phyloP scores from a whole-genome alignment of 2,113 vertebrate species.

The Corythornis madagascariensis region DNA sequence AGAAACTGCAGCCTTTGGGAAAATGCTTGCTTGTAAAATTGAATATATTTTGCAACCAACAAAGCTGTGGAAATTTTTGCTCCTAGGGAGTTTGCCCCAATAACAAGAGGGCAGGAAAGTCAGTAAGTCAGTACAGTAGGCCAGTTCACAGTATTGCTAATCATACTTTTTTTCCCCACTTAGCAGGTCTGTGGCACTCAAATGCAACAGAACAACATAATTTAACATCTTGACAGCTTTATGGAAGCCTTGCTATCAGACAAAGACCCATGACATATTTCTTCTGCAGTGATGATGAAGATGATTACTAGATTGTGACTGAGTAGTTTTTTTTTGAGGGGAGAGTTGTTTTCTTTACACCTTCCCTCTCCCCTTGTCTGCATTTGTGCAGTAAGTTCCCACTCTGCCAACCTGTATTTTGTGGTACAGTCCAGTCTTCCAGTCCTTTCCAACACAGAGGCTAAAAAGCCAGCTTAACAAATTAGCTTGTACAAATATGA shows the following conservation, averaged over 20 bases:
- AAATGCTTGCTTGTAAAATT: slow-evolving; percentile 44
- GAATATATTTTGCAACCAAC: slow-evolving; percentile 17
- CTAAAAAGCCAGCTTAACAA: background rate
- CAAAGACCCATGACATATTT: background rate
- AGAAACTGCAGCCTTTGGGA: slow-evolving; percentile 33
- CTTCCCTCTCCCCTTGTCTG: background rate
- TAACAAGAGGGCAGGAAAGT: background rate
- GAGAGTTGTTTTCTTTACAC: background rate
- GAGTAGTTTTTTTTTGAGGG: background rate
- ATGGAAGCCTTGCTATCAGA: slow-evolving; percentile 17
- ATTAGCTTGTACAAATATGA: background rate
- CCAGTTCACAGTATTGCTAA: background rate
- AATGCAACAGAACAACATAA: slow-evolving; percentile 2
- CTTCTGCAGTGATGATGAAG: background rate
- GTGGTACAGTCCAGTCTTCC: background rate
- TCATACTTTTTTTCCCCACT: background rate
- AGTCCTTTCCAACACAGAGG: background rate
- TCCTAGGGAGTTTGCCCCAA: background rate
- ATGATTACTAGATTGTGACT: background rate
- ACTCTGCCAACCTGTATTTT: background rate
- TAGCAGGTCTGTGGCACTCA: background rate
- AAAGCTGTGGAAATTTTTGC: slow-evolving; percentile 21
- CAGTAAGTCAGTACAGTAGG: background rate
- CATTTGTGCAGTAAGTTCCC: background rate
- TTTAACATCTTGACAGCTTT: slow-evolving; percentile 36